Conservation (phyloP, 2,113 vertebrate genomes). For the Phalacrocorax aristotelis region DNA sequence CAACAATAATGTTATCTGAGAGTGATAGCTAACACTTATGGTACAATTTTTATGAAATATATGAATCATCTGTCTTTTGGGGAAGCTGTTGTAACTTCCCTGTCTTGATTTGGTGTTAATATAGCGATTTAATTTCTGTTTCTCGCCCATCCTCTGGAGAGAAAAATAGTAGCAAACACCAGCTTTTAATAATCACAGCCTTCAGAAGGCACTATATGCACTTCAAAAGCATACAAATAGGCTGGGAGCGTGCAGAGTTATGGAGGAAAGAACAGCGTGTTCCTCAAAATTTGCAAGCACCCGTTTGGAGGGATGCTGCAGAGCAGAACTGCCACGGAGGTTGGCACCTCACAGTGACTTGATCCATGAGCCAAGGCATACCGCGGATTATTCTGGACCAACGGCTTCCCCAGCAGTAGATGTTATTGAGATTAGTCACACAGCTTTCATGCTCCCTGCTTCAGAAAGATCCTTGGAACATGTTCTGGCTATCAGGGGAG, state of each 20-base stretch:
- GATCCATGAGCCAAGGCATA: neutral
- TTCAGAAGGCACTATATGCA: neutral
- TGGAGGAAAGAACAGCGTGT: neutral
- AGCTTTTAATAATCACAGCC: slow-evolving; percentile 3
- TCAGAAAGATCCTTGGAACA: neutral
- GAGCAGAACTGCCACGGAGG: neutral
- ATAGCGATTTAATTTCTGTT: slow-evolving; percentile 37
- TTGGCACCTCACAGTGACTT: neutral
- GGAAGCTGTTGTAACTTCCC: neutral
- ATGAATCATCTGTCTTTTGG: slow-evolving; percentile 58
- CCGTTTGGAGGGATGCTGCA: neutral
- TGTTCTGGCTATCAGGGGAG: neutral
- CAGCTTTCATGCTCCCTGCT: slow-evolving; percentile 3
- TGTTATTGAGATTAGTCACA: slow-evolving; percentile 39
- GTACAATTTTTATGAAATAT: slow-evolving; percentile 40
- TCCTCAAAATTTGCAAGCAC: slow-evolving; percentile 7
- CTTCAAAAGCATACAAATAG: neutral
- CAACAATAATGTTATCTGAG: slow-evolving; percentile 43
- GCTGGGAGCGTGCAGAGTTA: neutral
- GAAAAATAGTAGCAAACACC: neutral
- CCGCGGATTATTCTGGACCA: slow-evolving; percentile 33
- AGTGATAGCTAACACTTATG: neutral
- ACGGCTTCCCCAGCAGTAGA: neutral
- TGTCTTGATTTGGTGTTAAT: slow-evolving; percentile 11
- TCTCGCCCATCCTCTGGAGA: neutral